Evolutionary conservation across 2,797 vertebrate species (phyloP), one percentile per base, ranked within the genome.

Genomic region (Ambastaia sidthimunki): DNA sequence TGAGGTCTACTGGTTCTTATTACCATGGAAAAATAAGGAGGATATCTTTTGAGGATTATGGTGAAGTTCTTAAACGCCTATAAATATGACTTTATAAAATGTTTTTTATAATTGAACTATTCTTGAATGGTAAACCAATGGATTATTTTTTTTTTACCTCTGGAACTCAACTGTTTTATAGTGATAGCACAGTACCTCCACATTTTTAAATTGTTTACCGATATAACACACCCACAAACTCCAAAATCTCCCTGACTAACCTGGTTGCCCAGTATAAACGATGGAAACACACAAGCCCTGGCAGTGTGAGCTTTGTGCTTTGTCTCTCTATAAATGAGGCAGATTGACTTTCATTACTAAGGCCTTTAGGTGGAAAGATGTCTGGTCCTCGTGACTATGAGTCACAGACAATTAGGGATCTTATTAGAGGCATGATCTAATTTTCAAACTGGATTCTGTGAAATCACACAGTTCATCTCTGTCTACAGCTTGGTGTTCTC

Each of bases 301-400:
- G 37, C 37, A 41, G 7, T 41, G 37, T 41, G 37, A 41, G 7
- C 37, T 41, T 41, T 41, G 1, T 41, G 9, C 71, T 50, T 60
- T 83, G 72, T 23, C 63, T 81, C 60, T 52, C 71, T 65, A 41
- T 62, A 72, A 77, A 78, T 50, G 57, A 65, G 54, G 25, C 12
- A 73, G 28, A 74, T 59, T 44, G 54, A 47, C 41, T 74, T 62
- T 82, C 69, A 85, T 85, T 85, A 80, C 57, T 21, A 41, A 31
- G 37, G 70, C 59, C 41, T 82, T 76, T 73, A 50, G 63, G 80
- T 82, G 80, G 60, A 75, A 60, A 77, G 31, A 77, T 59, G 65
- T 48, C 75, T 69, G 50, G 55, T 76, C 69, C 77, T 71, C 37
- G 25, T 59, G 62, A 68, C 28, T 80, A 23, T n/a, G 12, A 81